Percentiles rank a stretch among this genome's conserved stretches.
phyloP scores from a whole-genome alignment of 2,113 vertebrate species.

The Puntigrus tetrazona region DNA sequence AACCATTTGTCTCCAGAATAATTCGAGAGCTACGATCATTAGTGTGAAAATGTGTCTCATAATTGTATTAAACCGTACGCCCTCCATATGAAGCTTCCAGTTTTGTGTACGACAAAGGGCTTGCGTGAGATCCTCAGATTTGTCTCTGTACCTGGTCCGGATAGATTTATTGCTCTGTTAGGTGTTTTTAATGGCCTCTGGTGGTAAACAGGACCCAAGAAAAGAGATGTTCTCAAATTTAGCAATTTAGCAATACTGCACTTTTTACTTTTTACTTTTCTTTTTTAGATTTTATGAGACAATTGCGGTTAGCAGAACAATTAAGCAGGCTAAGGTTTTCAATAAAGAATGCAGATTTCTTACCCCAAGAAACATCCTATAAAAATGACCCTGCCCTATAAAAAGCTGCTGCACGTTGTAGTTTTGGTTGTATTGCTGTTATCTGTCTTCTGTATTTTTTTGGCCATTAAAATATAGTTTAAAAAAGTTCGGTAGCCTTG shows the following conservation, averaged over 20 bases:
- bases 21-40: constrained; percentile 27
- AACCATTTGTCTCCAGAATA: constrained; percentile 28
- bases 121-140: constrained; percentile 3
- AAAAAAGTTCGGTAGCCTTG: background rate
- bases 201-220: constrained; percentile 23
- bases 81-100: background rate
- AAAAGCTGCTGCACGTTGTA: background rate
- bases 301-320: background rate
- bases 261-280: background rate
- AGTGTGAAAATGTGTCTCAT: constrained; percentile 28
- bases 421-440: background rate
- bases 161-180: constrained; percentile 46
- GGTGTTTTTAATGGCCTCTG: constrained; percentile 32
- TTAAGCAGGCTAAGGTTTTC: background rate
- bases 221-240: constrained; percentile 32
- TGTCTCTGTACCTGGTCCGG: constrained; percentile 24
- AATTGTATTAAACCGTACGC: constrained; percentile 27
- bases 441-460: background rate
- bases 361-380: no score
- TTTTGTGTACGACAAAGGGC: background rate
- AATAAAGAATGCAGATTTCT: background rate
- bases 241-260: constrained; percentile 23
- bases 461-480: background rate
- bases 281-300: background rate
- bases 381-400: no score